Conservation (phyloP, 2,797 vertebrate genomes). For the Myiotriccus ornatus region DNA sequence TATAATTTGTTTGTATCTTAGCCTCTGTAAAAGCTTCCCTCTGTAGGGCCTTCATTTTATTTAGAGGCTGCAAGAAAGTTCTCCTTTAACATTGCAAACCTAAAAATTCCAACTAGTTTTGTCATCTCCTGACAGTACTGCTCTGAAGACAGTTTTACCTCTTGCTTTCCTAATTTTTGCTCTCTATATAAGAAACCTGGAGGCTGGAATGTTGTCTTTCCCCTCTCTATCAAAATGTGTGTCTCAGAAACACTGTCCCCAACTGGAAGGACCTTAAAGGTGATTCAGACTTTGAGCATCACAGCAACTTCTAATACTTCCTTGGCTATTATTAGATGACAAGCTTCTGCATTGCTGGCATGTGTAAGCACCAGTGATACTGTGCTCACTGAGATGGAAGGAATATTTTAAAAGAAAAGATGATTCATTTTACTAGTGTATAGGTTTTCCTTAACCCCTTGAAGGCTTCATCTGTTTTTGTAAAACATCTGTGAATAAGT, state of each 20-base stretch:
- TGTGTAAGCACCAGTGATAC: neutral
- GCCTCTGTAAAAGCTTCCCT: constrained; percentile 13
- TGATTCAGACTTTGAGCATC: neutral
- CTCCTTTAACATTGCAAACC: neutral
- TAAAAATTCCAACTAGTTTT: constrained; percentile 6
- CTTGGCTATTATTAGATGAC: constrained; percentile 3
- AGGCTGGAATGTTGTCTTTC: neutral
- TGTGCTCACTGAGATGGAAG: constrained; percentile 1
- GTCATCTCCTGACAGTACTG: neutral
- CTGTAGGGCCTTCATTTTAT: neutral
- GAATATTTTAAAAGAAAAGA: constrained; percentile 4
- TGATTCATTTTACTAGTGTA: neutral
- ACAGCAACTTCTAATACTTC: neutral
- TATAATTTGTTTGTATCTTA: constrained; percentile 46
- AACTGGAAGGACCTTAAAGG: constrained; percentile 21
- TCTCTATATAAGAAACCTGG: neutral
- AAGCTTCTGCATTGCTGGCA: neutral
- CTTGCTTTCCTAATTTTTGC: constrained; percentile 33
- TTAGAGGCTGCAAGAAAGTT: constrained; percentile 4
- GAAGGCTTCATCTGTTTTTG: neutral
- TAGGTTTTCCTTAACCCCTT: neutral
- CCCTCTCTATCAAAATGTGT: fast-evolving
- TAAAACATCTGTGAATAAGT: neutral
- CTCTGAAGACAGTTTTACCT: neutral
- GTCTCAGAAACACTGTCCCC: neutral